These are phyloP conservation scores for Heliconius erato DNA, from an alignment of 2,888 invertebrate species.

Conservation along the genomic window DNA sequence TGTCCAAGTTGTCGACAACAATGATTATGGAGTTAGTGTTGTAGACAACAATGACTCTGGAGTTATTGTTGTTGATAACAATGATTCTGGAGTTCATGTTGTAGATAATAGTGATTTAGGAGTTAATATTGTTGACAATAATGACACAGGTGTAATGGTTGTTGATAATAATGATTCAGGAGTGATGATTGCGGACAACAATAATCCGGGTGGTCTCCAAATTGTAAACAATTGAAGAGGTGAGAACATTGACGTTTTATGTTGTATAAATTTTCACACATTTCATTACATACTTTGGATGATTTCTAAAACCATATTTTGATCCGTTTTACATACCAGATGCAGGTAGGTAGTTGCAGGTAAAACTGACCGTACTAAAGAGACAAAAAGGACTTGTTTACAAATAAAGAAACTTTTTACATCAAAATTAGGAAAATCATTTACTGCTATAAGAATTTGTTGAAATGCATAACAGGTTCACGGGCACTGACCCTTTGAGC, in stretches of 20 bases:
- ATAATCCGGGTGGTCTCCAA: neutral
- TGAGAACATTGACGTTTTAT: neutral
- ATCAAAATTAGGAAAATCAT: too few relatives aligned
- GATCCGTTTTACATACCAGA: too few relatives aligned
- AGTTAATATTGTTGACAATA: slow-evolving; percentile 42
- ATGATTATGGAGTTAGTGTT: slow-evolving; percentile 26
- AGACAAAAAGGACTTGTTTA: too few relatives aligned
- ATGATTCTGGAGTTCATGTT: slow-evolving; percentile 26
- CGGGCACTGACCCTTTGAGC: too few relatives aligned
- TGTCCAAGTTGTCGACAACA: slow-evolving; percentile 37
- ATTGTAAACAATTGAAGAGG: slow-evolving; percentile 1
- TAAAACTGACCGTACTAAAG: too few relatives aligned
- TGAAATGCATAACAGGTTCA: too few relatives aligned
- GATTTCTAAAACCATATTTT: too few relatives aligned
- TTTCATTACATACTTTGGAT: too few relatives aligned
- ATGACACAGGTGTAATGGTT: neutral
- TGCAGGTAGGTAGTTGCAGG: too few relatives aligned
- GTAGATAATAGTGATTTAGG: slow-evolving; percentile 19
- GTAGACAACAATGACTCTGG: slow-evolving; percentile 41
- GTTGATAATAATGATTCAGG: slow-evolving; percentile 16
- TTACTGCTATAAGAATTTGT: too few relatives aligned
- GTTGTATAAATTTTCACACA: neutral
- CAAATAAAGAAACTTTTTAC: too few relatives aligned
- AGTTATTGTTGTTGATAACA: slow-evolving; percentile 45
- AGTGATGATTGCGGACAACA: slow-evolving; percentile 11